These are phyloP conservation scores for Pseudococcus jackbeardsleyi DNA, from an alignment of 2,888 invertebrate genomes.

Conservation along the genomic window DNA sequence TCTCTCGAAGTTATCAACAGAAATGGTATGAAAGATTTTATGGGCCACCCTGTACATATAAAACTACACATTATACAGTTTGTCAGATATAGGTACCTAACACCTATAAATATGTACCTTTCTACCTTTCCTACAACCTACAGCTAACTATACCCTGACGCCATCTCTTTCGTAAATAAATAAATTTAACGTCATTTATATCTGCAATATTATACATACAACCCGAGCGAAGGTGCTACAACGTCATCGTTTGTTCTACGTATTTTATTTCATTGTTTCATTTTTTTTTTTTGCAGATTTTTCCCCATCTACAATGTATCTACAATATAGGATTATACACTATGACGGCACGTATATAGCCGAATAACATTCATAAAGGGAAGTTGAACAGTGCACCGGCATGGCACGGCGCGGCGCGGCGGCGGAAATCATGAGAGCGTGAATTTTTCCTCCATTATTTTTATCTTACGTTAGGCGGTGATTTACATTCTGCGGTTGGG, in stretches of 20 bases:
- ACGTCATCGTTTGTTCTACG: not conserved
- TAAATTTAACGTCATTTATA: conserved; percentile 14
- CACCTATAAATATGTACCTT: not conserved
- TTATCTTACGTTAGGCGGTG: conserved; percentile 1
- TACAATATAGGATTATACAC: not conserved
- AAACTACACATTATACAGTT: not conserved
- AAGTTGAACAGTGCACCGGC: not conserved
- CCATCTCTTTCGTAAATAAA: not conserved
- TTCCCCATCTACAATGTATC: not conserved
- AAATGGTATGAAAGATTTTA: too few relatives aligned
- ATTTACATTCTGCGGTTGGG: conserved; percentile 15
- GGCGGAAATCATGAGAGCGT: conserved; percentile 18
- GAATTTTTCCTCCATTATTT: conserved; percentile 37
- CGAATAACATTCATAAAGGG: not conserved
- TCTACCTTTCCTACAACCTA: too few relatives aligned
- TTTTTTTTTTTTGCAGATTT: not conserved
- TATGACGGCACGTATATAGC: not conserved
- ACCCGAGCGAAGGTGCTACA: not conserved
- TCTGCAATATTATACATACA: not conserved
- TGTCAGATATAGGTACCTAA: not conserved
- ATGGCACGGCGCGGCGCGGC: too few relatives aligned
- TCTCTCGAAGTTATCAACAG: too few relatives aligned
- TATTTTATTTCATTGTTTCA: not conserved
- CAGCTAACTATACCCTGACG: not conserved
- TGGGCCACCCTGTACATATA: too few relatives aligned